These are phyloP conservation scores for Caenorhabditis remanei DNA, from an alignment of 1,140 invertebrate genomes.

Conservation along the genomic window DNA sequence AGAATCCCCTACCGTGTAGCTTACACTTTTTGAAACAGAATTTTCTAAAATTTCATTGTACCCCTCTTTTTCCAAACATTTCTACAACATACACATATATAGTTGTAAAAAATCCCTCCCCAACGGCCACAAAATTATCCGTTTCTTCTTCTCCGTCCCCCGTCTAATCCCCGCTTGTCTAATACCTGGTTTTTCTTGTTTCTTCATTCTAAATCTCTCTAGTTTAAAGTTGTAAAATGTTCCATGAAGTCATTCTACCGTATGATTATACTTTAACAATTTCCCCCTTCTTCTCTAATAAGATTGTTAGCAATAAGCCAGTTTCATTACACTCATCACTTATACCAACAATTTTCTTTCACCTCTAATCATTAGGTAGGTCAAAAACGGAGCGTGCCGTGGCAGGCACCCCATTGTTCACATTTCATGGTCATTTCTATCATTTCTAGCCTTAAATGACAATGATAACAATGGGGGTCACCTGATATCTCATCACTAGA, in stretches of 20 bases:
- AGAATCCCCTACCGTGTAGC: too few relatives aligned
- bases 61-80: too few relatives aligned
- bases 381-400: constrained; percentile 22
- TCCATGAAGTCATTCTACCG: constrained; percentile 6
- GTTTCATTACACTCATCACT: neutral
- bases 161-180: neutral
- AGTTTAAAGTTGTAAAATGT: constrained; percentile 47
- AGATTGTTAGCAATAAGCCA: neutral
- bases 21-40: too few relatives aligned
- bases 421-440: constrained; percentile 19
- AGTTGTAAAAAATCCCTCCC: too few relatives aligned
- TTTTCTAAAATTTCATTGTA: too few relatives aligned
- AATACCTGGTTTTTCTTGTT: neutral
- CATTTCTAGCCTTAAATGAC: neutral
- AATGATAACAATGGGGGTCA: constrained; percentile 28
- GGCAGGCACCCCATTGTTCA: neutral
- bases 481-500: neutral
- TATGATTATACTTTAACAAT: constrained; percentile 20
- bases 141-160: neutral
- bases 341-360: neutral
- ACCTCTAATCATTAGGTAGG: neutral
- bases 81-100: too few relatives aligned
- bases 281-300: neutral
- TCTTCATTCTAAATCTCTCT: neutral
- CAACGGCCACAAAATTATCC: too few relatives aligned